Evolutionary conservation across 1,140 invertebrate species (phyloP).

Genomic region (Periplaneta americana): DNA sequence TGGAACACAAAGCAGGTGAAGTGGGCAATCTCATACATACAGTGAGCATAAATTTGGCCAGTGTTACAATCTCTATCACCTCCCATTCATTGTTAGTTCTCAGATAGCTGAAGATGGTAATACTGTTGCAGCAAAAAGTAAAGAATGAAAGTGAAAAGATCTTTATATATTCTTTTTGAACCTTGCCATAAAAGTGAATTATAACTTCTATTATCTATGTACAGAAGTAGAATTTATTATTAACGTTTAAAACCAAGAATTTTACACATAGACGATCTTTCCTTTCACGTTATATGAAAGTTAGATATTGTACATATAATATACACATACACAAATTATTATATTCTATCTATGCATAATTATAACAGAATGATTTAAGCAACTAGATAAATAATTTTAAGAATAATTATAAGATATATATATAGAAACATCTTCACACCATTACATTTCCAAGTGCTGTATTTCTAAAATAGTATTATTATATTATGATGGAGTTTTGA

Average conservation of each 20-base stretch:
- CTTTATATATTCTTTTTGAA: neutral
- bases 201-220: neutral
- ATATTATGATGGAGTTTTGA: neutral
- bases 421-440: neutral
- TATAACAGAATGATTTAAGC: neutral
- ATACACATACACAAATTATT: neutral
- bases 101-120: neutral
- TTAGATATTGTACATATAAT: slow-evolving; percentile 5
- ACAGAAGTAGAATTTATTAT: neutral
- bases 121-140: neutral
- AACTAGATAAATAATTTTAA: slow-evolving; percentile 6
- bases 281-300: neutral
- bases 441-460: slow-evolving; percentile 10
- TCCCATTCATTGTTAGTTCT: neutral
- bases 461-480: slow-evolving; percentile 6
- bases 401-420: neutral
- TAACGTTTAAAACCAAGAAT: neutral
- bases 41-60: neutral
- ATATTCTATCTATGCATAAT: neutral
- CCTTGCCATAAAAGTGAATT: neutral
- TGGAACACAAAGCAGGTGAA: neutral
- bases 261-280: neutral
- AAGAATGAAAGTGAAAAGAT: neutral
- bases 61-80: neutral
- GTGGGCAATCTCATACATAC: neutral